phyloP scores from a whole-genome alignment of 2,797 vertebrate species.

The Eulemur rubriventer region DNA sequence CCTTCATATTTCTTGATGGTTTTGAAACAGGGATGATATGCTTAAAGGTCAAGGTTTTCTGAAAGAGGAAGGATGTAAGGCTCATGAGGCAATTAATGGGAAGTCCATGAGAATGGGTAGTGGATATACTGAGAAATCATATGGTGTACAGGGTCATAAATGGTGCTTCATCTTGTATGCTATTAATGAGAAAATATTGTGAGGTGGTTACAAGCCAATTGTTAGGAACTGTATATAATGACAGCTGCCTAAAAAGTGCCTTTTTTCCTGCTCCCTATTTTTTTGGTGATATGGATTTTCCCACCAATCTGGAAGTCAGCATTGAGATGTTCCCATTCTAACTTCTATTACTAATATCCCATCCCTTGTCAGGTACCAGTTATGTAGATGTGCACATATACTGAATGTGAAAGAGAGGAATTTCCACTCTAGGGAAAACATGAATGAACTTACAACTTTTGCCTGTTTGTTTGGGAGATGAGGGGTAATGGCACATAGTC shows the following conservation, averaged over 20 bases:
- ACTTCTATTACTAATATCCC: neutral
- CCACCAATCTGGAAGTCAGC: neutral
- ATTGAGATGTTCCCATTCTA: accelerated
- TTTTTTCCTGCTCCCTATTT: neutral
- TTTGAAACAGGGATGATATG: neutral
- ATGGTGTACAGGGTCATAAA: neutral
- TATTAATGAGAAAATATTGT: neutral
- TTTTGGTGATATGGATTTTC: neutral
- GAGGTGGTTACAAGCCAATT: neutral
- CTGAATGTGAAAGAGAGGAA: neutral
- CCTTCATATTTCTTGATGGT: neutral
- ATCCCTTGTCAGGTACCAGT: neutral
- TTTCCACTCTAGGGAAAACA: neutral
- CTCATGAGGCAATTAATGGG: neutral
- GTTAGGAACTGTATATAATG: neutral
- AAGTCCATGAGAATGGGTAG: neutral
- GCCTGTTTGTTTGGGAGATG: too few species aligned
- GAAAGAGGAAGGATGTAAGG: accelerated
- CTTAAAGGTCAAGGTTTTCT: neutral
- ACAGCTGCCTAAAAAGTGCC: neutral
- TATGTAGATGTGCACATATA: neutral
- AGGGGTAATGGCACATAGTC: neutral
- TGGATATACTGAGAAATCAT: neutral
- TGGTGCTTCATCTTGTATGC: neutral
- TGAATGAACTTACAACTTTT: neutral